Conservation (phyloP, 2,113 vertebrate genomes). For the Antennarius striatus region DNA sequence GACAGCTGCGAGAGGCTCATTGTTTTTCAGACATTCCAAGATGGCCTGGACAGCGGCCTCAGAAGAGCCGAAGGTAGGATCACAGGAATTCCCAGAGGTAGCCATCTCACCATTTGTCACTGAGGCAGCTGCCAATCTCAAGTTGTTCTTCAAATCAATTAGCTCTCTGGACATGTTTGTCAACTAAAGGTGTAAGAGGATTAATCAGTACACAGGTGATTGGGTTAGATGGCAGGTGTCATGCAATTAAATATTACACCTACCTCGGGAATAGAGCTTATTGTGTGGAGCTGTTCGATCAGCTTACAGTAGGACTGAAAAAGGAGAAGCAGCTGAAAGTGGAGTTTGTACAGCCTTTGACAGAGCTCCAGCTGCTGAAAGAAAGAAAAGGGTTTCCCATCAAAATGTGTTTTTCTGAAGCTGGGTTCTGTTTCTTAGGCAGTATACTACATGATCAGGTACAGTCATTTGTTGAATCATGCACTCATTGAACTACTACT, state of each 20-base stretch:
- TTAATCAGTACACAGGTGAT: conserved; percentile 10
- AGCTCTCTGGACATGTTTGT: conserved; percentile 92
- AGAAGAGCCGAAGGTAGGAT: conserved; percentile 85
- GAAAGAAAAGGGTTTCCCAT: conserved; percentile 5
- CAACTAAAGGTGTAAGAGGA: conserved; percentile 75
- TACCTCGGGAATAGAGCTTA: conserved; percentile 91
- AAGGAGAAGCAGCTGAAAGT: conserved; percentile 94
- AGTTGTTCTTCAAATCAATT: conserved; percentile 86
- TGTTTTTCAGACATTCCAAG: conserved; percentile 88
- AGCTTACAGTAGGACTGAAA: conserved; percentile 98
- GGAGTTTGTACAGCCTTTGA: conserved; percentile 93
- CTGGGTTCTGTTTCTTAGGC: neutral
- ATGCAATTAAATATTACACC: neutral
- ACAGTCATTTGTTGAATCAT: neutral
- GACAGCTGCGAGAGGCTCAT: conserved; percentile 82
- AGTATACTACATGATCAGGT: neutral
- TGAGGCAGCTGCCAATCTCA: conserved; percentile 84
- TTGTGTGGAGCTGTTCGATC: conserved; percentile 90
- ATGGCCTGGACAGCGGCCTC: conserved; percentile 91
- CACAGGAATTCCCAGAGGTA: conserved; percentile 63
- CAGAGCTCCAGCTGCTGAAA: conserved; percentile 93
- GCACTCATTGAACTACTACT: neutral
- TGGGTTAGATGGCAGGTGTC: neutral
- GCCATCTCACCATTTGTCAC: conserved; percentile 75
- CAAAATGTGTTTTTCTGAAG: too few relatives aligned